These are phyloP conservation scores for Lagocephalus sceleratus DNA, from an alignment of 2,797 vertebrate genomes.

Conservation along the genomic window DNA sequence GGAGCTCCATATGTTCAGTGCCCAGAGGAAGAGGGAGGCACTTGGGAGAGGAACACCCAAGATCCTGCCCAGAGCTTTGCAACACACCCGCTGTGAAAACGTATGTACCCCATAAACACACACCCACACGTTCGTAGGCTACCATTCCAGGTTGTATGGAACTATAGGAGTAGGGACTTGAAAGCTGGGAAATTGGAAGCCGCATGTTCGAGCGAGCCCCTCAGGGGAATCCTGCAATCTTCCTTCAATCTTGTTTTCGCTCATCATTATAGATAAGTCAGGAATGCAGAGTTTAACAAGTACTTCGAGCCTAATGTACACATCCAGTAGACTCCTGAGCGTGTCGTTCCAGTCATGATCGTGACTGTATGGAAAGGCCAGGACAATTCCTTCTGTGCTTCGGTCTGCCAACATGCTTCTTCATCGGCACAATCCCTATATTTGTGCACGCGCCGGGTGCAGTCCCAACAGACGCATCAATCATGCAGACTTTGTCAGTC, in stretches of 20 bases:
- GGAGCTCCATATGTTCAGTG: constrained; percentile 92
- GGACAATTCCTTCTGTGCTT: not conserved
- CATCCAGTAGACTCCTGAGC: constrained; percentile 3
- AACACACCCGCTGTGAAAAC: constrained; percentile 87
- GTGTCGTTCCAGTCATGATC: not conserved
- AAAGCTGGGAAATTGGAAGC: constrained; percentile 57
- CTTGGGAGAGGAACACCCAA: constrained; percentile 91
- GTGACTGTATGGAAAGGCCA: constrained; percentile 12
- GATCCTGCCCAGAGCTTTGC: constrained; percentile 84
- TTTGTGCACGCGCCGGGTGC: not conserved
- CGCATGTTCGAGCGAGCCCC: constrained; percentile 52
- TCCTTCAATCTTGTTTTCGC: constrained; percentile 53
- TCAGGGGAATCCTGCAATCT: constrained; percentile 49
- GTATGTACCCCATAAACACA: constrained; percentile 67
- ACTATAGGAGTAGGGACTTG: constrained; percentile 10
- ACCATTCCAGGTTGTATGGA: constrained; percentile 47
- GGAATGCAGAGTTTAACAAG: constrained; percentile 28
- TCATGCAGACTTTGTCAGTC: constrained; percentile 46
- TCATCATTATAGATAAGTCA: constrained; percentile 27
- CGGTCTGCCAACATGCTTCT: no score
- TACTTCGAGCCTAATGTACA: constrained; percentile 31
- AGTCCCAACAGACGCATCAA: constrained; percentile 19
- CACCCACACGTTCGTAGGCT: constrained; percentile 18
- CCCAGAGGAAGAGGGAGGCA: constrained; percentile 93
- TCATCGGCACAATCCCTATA: not conserved